Evolutionary conservation across 1,140 invertebrate genomes (phyloP), one percentile per base, ranked within the genome.

Genomic region (Drosophila jambulina): DNA sequence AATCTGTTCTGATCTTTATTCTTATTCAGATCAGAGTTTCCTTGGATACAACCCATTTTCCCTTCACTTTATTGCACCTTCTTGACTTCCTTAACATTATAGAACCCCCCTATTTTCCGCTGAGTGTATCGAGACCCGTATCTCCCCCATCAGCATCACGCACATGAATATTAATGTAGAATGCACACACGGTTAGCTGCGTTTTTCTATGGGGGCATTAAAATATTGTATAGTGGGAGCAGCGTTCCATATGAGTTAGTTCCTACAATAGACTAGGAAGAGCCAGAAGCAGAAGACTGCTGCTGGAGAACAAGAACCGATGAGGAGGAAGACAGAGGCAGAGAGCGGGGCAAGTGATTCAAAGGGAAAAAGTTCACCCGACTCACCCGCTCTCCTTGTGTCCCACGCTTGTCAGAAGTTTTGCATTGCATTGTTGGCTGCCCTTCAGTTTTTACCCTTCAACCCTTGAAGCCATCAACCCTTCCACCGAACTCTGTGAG

Each of bases 101-200:
- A 3, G 2, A 43, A 12, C 4, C 42, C 19, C 10, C 2, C 2
- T 5, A 8, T 21, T 12, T 69, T 29, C 7, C 29, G 21, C 0
- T 9, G 3, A 17, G 46, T 58, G 38, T 32, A 23, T 49, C 43
- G 23, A 6, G 6, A 19, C 29, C 25, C 19, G 62, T 70, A 70
- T 70, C 67, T 68, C 36, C 69, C n/a, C 56, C 72, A 76, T 78
- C 75, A 78, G 75, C 75, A 78, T 69, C 59, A 75, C 65, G 64
- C 62, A 78, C 85, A 90, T 88, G 84, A 90, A 88, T 88, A 88
- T 88, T 88, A 88, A 88, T 88, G 84, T 65, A 81, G 83, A 88
- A 90, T 84, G 85, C 85, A 90, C 80, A 87, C 84, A 88, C 77
- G 84, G 84, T 84, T 90, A 88, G 85, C 78, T 90, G 80, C 80